Base-by-base conservation (phyloP, 2,113 vertebrate genomes). In the Anser brachyrhynchus region DNA sequence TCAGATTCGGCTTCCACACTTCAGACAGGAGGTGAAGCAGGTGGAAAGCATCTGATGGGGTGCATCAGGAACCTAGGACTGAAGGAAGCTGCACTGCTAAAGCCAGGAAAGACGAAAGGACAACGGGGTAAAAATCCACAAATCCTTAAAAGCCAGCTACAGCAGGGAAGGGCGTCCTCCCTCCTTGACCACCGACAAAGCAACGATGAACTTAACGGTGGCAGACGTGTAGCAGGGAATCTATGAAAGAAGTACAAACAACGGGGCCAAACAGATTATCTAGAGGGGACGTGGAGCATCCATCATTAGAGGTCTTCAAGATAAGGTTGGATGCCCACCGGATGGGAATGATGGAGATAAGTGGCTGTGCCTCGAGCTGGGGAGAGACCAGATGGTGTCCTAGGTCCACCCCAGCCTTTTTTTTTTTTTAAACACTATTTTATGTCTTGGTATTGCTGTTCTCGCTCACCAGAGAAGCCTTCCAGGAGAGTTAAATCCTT, bases 301-400 rank as follows among this genome's bases (percentile, higher is more conserved):
- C 54, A 67, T 22, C 37, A 8, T 43, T 18, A 28, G 5, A 65
- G 10, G 41, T 31, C 58, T 75, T 54, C 26, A 54, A 69, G 69
- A 37, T 1, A 44, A 18, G 44, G 44, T 33, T 20, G 25, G 51
- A 66, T 17, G 23, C 5, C 51, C n/a, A 57, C 58, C 19, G 12
- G 51, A 39, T 23, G 49, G 14, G 6, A 81, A 58, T 0, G 1
- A 73, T 13, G 43, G 3, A 51, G 51, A 31, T 66, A 8, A 11
- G n/a, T 41, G 58, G 76, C 33, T 31, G 20, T 58, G 18, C 43
- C 18, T 35, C 17, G 29, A 66, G 41, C 8, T 35, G 10, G 10
- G 35, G 15, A 51, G 12, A 81, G 11, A 39, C 41, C n/a, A 49
- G 25, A 18, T n/a, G 43, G 52, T 0, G 0, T 14, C 69, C 20